Evolutionary conservation across 2,888 invertebrate genomes (phyloP).

Genomic region (Sinhomidia bicolor): DNA sequence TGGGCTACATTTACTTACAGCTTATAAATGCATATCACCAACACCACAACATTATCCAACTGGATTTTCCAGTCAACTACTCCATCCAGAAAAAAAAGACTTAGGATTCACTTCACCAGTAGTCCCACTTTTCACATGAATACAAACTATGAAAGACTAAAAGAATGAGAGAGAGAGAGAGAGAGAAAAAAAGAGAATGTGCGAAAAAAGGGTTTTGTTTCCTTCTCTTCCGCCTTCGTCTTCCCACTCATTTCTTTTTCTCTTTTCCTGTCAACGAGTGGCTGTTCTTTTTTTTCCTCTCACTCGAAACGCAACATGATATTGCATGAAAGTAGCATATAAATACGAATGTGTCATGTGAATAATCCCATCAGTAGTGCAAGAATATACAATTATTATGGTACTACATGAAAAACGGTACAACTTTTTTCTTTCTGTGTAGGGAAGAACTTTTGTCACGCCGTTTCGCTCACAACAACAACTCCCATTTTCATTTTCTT

Average conservation of each 20-base stretch:
- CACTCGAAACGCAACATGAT: background rate
- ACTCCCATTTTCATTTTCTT: background rate
- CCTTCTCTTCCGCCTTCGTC: constrained; percentile 6
- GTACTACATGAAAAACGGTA: background rate
- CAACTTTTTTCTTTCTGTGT: constrained; percentile 34
- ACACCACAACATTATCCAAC: constrained; percentile 31
- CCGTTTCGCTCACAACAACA: background rate
- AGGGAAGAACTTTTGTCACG: constrained; percentile 31
- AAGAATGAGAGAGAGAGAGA: constrained; percentile 17
- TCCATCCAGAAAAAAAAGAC: background rate
- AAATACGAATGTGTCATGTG: constrained; percentile 30
- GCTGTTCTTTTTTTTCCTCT: background rate
- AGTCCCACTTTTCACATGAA: constrained; percentile 42
- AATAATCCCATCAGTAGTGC: constrained; percentile 39
- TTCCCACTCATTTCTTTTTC: constrained; percentile 30
- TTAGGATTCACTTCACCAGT: background rate
- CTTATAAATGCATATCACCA: constrained; percentile 11
- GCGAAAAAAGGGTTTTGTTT: constrained; percentile 53
- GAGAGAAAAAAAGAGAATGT: constrained; percentile 16
- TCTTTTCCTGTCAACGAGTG: background rate
- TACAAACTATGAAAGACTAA: background rate
- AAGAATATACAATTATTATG: constrained; percentile 3
- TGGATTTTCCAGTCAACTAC: constrained; percentile 57
- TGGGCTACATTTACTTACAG: too few relatives aligned
- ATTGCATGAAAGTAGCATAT: background rate